These are phyloP conservation scores for Macrostomum cliftonense DNA, from an alignment of 2,888 invertebrate genomes.

Conservation along the genomic window DNA sequence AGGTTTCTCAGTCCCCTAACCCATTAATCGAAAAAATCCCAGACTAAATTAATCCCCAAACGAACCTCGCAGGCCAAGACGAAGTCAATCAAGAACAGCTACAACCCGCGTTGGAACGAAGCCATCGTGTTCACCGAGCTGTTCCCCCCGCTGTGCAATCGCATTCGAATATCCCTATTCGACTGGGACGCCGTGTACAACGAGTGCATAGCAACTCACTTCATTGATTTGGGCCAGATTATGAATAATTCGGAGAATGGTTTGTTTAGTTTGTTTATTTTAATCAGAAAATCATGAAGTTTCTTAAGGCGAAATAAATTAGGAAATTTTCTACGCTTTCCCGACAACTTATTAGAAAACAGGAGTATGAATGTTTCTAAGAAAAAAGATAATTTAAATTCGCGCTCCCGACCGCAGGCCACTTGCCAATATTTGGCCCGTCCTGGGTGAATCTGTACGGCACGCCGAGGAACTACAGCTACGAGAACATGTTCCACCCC, in stretches of 20 bases:
- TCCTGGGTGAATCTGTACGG: slow-evolving; percentile 21
- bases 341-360: too few relatives aligned
- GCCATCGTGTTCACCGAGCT: slow-evolving; percentile 74
- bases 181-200: slow-evolving; percentile 69
- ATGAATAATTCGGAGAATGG: slow-evolving; percentile 75
- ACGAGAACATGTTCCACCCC: slow-evolving; percentile 11
- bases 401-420: slow-evolving; percentile 14
- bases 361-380: too few relatives aligned
- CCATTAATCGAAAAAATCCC: too few relatives aligned
- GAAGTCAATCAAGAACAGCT: slow-evolving; percentile 58
- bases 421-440: slow-evolving; percentile 20
- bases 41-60: too few relatives aligned
- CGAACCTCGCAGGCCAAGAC: slow-evolving; percentile 52
- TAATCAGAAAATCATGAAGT: too few relatives aligned
- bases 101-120: slow-evolving; percentile 72
- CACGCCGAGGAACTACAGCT: slow-evolving; percentile 14
- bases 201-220: slow-evolving; percentile 70
- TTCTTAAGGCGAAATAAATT: too few relatives aligned
- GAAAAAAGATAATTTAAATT: too few relatives aligned
- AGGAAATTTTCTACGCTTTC: too few relatives aligned
- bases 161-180: slow-evolving; percentile 64
- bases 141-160: slow-evolving; percentile 74
- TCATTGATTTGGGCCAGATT: slow-evolving; percentile 61
- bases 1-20: too few relatives aligned
- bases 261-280: too few relatives aligned